Conservation (phyloP, 2,797 vertebrate species). For the Ctenopoma multispine region DNA sequence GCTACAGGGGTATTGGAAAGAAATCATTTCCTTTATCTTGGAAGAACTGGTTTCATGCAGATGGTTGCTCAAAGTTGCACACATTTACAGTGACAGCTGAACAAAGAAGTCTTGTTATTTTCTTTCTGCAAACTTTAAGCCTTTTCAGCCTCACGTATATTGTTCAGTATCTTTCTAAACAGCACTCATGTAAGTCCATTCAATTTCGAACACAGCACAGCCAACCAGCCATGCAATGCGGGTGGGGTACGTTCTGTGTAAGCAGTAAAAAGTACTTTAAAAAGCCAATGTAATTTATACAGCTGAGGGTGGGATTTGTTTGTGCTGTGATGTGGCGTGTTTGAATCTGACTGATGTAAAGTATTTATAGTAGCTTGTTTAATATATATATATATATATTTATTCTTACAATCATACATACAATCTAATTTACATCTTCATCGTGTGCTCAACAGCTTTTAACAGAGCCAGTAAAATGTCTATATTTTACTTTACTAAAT, state of each 20-base stretch:
- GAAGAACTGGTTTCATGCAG: constrained; percentile 34
- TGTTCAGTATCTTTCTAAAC: constrained; percentile 13
- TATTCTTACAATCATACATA: constrained; percentile 26
- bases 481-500: neutral
- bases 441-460: constrained; percentile 8
- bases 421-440: constrained; percentile 45
- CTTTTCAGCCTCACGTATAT: constrained; percentile 26
- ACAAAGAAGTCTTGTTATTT: neutral
- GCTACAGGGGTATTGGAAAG: constrained; percentile 43
- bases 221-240: constrained; percentile 5
- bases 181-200: constrained; percentile 10
- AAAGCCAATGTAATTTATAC: constrained; percentile 54
- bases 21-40: constrained; percentile 42
- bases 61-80: constrained; percentile 19
- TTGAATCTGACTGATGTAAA: constrained; percentile 50
- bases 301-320: constrained; percentile 35
- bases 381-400: constrained; percentile 13
- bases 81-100: constrained; percentile 23
- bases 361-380: constrained; percentile 39
- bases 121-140: neutral
- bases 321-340: constrained; percentile 54
- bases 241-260: constrained; percentile 19
- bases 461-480: constrained; percentile 30
- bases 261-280: constrained; percentile 63
- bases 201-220: constrained; percentile 2